Conservation (phyloP, 2,113 vertebrate species). For the Mirounga angustirostris region DNA sequence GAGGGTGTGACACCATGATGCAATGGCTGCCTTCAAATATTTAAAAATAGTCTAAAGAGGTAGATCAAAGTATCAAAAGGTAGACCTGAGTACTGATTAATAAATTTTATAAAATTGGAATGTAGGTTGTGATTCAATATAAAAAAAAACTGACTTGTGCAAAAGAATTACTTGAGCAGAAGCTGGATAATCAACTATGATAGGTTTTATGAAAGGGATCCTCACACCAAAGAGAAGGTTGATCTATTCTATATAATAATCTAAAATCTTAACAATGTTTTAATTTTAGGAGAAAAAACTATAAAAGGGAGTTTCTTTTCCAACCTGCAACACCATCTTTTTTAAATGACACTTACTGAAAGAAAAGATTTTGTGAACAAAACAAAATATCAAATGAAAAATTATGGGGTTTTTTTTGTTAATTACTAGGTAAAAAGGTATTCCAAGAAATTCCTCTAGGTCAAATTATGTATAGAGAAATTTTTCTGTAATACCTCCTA, state of each 20-base stretch:
- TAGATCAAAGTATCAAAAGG: background rate
- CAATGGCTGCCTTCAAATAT: background rate
- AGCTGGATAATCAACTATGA: background rate
- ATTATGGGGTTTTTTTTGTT: background rate
- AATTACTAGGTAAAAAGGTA: background rate
- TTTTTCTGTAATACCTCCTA: background rate
- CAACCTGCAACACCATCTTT: background rate
- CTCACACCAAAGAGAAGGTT: background rate
- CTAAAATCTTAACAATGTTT: background rate
- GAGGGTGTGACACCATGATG: background rate
- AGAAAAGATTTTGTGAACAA: slow-evolving; percentile 25
- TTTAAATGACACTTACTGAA: background rate
- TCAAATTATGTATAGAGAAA: background rate
- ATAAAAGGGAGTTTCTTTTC: background rate
- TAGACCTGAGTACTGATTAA: background rate
- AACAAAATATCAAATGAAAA: background rate
- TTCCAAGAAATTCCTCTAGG: background rate
- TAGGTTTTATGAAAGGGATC: background rate
- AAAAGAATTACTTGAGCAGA: slow-evolving; percentile 1
- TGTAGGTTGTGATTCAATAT: background rate
- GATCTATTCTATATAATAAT: background rate
- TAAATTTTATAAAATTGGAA: background rate
- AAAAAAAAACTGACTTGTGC: background rate
- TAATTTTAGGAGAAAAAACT: slow-evolving; percentile 28
- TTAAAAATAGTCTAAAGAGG: background rate